Evolutionary conservation across 2,888 invertebrate species (phyloP).

Genomic region (Diplazon laetatorius): DNA sequence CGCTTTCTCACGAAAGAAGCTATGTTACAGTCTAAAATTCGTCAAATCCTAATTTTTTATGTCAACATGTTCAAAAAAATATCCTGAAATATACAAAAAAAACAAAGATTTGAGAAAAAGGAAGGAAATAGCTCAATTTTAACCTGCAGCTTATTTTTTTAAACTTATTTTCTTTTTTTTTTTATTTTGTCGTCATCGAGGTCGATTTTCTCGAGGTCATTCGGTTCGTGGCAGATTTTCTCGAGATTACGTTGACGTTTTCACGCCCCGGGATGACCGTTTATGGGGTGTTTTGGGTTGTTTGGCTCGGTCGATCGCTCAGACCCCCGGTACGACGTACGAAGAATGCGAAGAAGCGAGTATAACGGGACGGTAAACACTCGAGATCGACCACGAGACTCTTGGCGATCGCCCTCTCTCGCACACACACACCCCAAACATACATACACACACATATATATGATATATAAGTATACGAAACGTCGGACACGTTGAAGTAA

Average conservation of each 20-base stretch:
- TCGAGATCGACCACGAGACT: conserved; percentile 73
- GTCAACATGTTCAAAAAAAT: no score
- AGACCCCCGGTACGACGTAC: conserved; percentile 8
- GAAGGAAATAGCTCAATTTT: no score
- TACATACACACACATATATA: no score
- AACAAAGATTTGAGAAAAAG: no score
- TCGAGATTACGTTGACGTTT: conserved; percentile 5
- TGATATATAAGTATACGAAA: no score
- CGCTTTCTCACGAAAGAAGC: no score
- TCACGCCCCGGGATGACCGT: conserved; percentile 7
- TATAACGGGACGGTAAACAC: conserved; percentile 74
- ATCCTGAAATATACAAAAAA: no score
- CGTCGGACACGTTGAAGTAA: background rate
- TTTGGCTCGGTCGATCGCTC: conserved; percentile 7
- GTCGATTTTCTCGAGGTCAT: conserved; percentile 21
- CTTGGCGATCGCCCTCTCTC: conserved; percentile 49
- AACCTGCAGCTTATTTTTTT: no score
- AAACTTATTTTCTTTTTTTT: background rate
- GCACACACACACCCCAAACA: background rate
- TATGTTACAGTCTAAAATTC: no score
- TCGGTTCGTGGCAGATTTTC: conserved; percentile 24
- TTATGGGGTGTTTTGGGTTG: conserved; percentile 23
- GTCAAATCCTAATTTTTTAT: no score
- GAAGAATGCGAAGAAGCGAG: conserved; percentile 24
- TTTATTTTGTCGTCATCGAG: background rate